These are phyloP conservation scores for Camptogramma bilineatum DNA, from an alignment of 2,888 invertebrate genomes.

Conservation along the genomic window DNA sequence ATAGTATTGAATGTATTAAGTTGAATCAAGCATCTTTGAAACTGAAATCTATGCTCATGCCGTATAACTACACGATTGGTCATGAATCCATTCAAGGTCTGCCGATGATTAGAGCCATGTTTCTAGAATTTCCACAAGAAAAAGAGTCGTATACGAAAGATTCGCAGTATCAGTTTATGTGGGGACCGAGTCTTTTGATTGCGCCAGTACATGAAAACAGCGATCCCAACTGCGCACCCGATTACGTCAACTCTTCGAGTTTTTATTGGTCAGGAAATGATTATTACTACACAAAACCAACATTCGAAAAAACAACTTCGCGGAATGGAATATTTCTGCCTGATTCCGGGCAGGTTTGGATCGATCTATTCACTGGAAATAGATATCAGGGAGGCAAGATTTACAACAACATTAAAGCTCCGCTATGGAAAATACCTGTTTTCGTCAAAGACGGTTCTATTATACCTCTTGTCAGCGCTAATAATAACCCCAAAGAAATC, in stretches of 20 bases:
- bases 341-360: slow-evolving; percentile 67
- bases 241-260: slow-evolving; percentile 29
- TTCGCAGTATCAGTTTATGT: slow-evolving; percentile 78
- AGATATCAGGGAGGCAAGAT: slow-evolving; percentile 75
- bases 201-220: slow-evolving; percentile 68
- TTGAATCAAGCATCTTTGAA: slow-evolving; percentile 77
- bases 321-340: slow-evolving; percentile 71
- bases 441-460: slow-evolving; percentile 75
- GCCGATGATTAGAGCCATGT: slow-evolving; percentile 78
- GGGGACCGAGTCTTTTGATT: slow-evolving; percentile 75
- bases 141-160: slow-evolving; percentile 61
- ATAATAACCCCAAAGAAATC: slow-evolving; percentile 71
- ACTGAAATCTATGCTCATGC: slow-evolving; percentile 73
- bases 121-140: slow-evolving; percentile 72
- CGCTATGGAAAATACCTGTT: slow-evolving; percentile 75
- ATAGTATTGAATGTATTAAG: slow-evolving; percentile 62
- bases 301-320: slow-evolving; percentile 45
- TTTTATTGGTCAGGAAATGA: slow-evolving; percentile 2
- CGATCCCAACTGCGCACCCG: slow-evolving; percentile 6
- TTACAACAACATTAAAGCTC: slow-evolving; percentile 63
- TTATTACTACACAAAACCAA: slow-evolving; percentile 5
- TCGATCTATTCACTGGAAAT: slow-evolving; percentile 71
- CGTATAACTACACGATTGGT: slow-evolving; percentile 74
- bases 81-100: slow-evolving; percentile 64
- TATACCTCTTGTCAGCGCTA: slow-evolving; percentile 70